These are phyloP conservation scores for Notechis scutatus DNA, from an alignment of 2,113 vertebrate genomes.

Conservation along the genomic window DNA sequence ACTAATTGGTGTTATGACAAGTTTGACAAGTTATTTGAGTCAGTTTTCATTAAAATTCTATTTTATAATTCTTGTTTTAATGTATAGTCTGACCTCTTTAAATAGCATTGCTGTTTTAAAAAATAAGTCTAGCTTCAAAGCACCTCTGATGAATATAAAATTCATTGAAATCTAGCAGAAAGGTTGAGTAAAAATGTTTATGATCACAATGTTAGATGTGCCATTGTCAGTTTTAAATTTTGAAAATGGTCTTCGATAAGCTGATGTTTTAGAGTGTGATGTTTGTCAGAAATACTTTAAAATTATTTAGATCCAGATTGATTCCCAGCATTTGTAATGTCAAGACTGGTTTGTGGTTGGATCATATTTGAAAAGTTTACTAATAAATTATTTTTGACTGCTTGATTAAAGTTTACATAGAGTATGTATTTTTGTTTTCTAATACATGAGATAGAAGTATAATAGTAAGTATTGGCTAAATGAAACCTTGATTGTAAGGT, in stretches of 20 bases:
- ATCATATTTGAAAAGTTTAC: background rate
- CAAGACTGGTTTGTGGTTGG: background rate
- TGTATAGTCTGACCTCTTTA: background rate
- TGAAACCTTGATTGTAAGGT: background rate
- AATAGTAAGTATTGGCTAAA: background rate
- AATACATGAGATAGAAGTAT: background rate
- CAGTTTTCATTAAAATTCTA: background rate
- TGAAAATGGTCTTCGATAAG: background rate
- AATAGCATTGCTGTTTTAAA: background rate
- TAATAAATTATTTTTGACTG: background rate
- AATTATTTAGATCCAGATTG: background rate
- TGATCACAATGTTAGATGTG: background rate
- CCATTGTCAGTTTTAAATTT: background rate
- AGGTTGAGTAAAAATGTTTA: background rate
- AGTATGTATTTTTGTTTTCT: background rate
- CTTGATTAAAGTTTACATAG: background rate
- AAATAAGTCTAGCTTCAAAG: background rate
- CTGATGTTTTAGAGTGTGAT: background rate
- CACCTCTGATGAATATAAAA: background rate
- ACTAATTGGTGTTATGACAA: no score
- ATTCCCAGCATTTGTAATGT: background rate
- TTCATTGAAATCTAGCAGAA: background rate
- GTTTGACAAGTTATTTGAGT: background rate
- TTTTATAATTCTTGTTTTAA: background rate
- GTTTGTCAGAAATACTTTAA: background rate